phyloP scores from a whole-genome alignment of 92 coral and sea anemone species.

The Meandrina meandrites region DNA sequence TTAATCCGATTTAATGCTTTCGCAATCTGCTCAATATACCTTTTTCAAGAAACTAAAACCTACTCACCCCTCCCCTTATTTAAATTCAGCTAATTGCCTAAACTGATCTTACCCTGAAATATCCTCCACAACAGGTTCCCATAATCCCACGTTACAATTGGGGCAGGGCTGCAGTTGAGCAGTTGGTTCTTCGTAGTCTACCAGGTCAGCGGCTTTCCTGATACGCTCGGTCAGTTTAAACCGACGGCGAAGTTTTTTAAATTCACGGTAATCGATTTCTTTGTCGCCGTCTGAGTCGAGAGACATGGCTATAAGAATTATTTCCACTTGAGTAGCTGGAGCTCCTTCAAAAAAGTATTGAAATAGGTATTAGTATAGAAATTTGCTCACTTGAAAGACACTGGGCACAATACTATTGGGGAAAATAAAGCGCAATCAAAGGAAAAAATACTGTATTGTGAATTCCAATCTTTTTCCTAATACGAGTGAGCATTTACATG shows the following conservation, averaged over 20 bases:
- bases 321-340: slow-evolving; percentile 68
- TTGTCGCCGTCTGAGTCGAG: slow-evolving; percentile 72
- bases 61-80: too few species aligned
- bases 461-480: too few species aligned
- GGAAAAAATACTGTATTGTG: too few species aligned
- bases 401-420: not conserved
- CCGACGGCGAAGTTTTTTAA: slow-evolving; percentile 41
- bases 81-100: too few species aligned
- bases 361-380: not conserved
- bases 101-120: slow-evolving; percentile 28
- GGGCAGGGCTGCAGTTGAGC: slow-evolving; percentile 65
- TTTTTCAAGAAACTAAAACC: too few species aligned
- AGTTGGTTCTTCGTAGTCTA: slow-evolving; percentile 31
- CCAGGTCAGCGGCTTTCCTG: slow-evolving; percentile 4
- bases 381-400: not conserved
- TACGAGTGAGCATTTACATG: too few species aligned
- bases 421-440: not conserved
- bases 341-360: slow-evolving; percentile 45
- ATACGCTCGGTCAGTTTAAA: not conserved
- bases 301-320: slow-evolving; percentile 68
- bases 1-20: too few species aligned
- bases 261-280: slow-evolving; percentile 63
- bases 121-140: slow-evolving; percentile 54
- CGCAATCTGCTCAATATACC: too few species aligned
- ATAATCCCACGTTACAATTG: slow-evolving; percentile 70